Evolutionary conservation across 2,797 vertebrate species (phyloP).

Genomic region (Trichosurus vulpecula): DNA sequence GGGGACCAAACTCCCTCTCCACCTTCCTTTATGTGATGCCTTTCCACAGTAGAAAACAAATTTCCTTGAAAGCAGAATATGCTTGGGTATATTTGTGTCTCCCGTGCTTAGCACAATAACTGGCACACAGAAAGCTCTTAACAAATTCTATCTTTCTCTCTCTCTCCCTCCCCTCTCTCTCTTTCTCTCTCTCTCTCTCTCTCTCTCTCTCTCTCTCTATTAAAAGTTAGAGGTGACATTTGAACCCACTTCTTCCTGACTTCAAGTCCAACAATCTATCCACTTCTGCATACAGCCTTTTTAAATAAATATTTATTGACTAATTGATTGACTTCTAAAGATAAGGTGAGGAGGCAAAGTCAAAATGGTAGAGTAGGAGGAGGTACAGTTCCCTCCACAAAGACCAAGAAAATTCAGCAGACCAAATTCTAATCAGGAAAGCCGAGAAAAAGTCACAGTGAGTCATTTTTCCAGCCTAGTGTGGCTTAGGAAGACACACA

Average conservation of each 20-base stretch:
- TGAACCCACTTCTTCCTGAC: background rate
- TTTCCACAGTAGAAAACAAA: background rate
- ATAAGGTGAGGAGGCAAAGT: background rate
- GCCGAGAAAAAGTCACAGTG: background rate
- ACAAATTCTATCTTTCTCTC: background rate
- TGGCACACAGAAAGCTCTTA: background rate
- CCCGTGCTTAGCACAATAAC: background rate
- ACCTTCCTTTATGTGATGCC: background rate
- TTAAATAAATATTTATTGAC: background rate
- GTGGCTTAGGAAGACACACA: background rate
- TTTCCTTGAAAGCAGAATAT: background rate
- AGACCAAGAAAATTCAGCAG: background rate
- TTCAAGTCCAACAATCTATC: background rate
- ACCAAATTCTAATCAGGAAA: background rate
- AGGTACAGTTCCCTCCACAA: background rate
- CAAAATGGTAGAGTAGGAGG: background rate
- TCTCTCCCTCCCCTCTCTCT: no score
- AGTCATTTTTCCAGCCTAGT: background rate
- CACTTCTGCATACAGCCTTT: background rate
- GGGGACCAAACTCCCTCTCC: background rate
- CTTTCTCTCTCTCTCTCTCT: no score
- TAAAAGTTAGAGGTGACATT: background rate
- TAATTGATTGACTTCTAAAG: background rate
- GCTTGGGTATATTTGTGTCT: no score
- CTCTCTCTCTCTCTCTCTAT: background rate